Evolutionary conservation across 37 sponge, comb jelly and placozoan species (phyloP), one percentile per base, ranked within the genome.

Genomic region (Haliclona indistincta): DNA sequence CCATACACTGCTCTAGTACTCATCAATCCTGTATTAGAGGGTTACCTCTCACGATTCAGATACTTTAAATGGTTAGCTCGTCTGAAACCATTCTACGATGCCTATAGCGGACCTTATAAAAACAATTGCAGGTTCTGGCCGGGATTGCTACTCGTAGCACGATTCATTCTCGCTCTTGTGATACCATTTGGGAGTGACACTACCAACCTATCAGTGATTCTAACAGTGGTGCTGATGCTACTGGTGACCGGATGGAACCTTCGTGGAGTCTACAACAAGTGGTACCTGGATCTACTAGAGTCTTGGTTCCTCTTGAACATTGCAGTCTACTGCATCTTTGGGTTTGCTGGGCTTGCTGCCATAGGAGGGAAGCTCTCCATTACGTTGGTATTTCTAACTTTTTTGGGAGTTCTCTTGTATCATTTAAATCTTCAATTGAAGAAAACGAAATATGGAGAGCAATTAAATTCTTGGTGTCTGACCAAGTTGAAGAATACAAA

Each of bases 201-300:
- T 17, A 15, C 28, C 13, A 41, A 28, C n/a, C 40, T 43, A 28
- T 8, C 29, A 39, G 65, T 36, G 0, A 76, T 63, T 36, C 8
- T n/a, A 5, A 38, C 44, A 30, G 10, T 42, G 10, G 3, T 17
- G n/a, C 22, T 11, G 30, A 13, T 62, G 17, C 63, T 63, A 11
- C 6, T 63, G 29, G 52, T 43, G 22, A 25, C 51, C 34, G 43
- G 33, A 15, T 41, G 47, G 43, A 1, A 35, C 41, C 43, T 29
- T 63, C 29, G 49, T 8, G 65, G 76, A 15, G 76, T 76, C 34
- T 76, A 76, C 65, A 63, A 43, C 28, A 62, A 76, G 37, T 42
- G 49, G 76, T 42, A 30, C 19, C 64, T 76, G 5, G 47, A 63
- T 76, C 22, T 47, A 33, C 47, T 76, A 15, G 76, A 76, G 26